Base-by-base conservation (phyloP, 2,113 vertebrate species). In the Pardalotus punctatus region DNA sequence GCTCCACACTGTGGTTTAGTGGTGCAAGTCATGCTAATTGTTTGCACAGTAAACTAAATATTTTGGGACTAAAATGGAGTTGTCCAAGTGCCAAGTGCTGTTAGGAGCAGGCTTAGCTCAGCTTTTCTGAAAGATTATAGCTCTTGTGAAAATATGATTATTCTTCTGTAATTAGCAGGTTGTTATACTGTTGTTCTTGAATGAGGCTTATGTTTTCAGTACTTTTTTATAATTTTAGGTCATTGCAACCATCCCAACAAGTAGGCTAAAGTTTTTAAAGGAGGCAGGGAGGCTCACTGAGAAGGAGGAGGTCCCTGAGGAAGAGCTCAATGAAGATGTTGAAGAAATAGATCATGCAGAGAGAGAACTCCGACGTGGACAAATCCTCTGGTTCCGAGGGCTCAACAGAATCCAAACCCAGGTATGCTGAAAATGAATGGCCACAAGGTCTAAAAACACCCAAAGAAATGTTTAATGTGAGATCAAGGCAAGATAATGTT, bases 381-480 rank as follows among this genome's bases (percentile, higher is more conserved):
- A 99, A 97, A 99, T 99, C 95, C 99, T 99, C 72, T 99, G 99
- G 99, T 99, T 99, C 97, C 98, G 99, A 77, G 99, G 99, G 27
- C 99, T 99, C 74, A 99, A 99, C 94, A 98, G 99, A 95, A 99
- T 99, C 94, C 99, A 99, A 97, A 99, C 99, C 54, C 99, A 99
- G 99, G 99, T 99, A 98, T 96, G 97, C 57, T 80, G 33, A 48
- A 90, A 53, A 19, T 3, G 38, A 92, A 60, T 10, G 9, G 9
- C 64, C 43, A 18, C 38, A 82, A 3, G 9, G 35, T 33, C 35
- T 76, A 35, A 57, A 43, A 60, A 56, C 15, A 22, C 18, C 40
- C 40, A 17, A 58, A 36, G 10, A 28, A 58, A 35, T 5, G 9
- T 16, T 79, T 36, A 2, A 38, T 50, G 45, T 72, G 89, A 62